Evolutionary conservation across 2,888 invertebrate species (phyloP), one percentile per base, ranked within the genome.

Genomic region (Serrognathus titanus): DNA sequence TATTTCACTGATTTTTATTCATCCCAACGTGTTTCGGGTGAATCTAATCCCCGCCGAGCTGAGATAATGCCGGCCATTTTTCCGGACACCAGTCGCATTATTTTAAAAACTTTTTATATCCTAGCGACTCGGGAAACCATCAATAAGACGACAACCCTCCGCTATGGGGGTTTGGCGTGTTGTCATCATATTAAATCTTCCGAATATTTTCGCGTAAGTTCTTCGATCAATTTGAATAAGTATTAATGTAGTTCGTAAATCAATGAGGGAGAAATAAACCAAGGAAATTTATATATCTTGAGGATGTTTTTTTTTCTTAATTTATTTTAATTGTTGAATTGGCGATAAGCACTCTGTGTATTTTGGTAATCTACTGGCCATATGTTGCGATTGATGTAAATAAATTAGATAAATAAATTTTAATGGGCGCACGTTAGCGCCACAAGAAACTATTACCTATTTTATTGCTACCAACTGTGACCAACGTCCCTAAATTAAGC

Each of bases 21-120:
- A 65, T 60, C 61, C 60, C 50, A 50, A 49, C 56, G 55, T 49
- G 58, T 63, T 64, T 60, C 64, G 54, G 63, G 61, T 62, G 61
- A 62, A 59, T 65, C 63, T 72, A 73, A 75, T 75, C 74, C 74
- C 72, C 74, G 70, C 66, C 70, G 73, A 71, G 74, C 71, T 69
- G 68, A 74, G 74, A 75, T 75, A 76, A 75, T 75, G 74, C 72
- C 69, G 64, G 71, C 74, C 73, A 76, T 76, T 75, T 75, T 75
- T 75, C 75, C 70, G 68, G 72, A 74, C 75, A 73, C 74, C 73
- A 71, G 69, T 68, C 70, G 75, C 74, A 76, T 76, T 76, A 76
- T 75, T 76, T 76, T 75, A 74, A 76, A 76, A 76, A 76, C 67
- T 75, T 76, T 76, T 76, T 76, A 75, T 75, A 74, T 74, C 73